phyloP scores from a whole-genome alignment of 2,797 vertebrate genomes.

The Pteropus rufus region DNA sequence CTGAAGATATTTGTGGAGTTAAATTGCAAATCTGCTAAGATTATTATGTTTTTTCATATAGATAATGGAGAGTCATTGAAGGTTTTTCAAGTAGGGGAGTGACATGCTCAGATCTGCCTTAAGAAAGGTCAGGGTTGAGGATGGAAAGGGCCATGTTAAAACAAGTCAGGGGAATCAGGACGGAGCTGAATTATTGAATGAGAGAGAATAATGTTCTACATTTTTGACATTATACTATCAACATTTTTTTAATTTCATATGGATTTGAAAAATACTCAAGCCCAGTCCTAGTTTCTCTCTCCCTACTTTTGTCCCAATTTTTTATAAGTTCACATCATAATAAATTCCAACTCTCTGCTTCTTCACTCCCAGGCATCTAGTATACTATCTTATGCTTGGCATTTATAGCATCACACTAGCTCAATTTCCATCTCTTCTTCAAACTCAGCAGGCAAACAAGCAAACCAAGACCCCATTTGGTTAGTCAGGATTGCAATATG shows the following conservation, averaged over 20 bases:
- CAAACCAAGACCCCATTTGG: neutral
- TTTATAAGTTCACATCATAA: neutral
- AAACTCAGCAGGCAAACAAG: neutral
- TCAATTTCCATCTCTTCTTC: neutral
- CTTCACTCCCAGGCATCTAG: neutral
- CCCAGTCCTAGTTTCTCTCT: neutral
- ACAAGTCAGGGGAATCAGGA: neutral
- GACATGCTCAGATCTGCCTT: neutral
- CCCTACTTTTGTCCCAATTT: neutral
- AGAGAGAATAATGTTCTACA: neutral
- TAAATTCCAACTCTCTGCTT: neutral
- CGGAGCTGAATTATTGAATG: neutral
- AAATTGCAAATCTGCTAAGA: neutral
- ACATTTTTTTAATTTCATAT: neutral
- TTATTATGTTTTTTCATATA: neutral
- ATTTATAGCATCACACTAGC: neutral
- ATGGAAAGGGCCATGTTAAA: neutral
- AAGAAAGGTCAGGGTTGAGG: neutral
- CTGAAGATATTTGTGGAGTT: neutral
- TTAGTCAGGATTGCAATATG: neutral
- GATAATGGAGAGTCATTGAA: neutral
- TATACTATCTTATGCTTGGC: neutral
- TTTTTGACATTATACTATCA: constrained; percentile 11
- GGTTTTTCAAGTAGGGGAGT: neutral
- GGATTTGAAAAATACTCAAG: neutral